Percentiles rank a stretch among this genome's conserved stretches.
These are phyloP conservation scores for Todiramphus saurophagus DNA, from an alignment of 2,113 vertebrate genomes.

Conservation along the genomic window DNA sequence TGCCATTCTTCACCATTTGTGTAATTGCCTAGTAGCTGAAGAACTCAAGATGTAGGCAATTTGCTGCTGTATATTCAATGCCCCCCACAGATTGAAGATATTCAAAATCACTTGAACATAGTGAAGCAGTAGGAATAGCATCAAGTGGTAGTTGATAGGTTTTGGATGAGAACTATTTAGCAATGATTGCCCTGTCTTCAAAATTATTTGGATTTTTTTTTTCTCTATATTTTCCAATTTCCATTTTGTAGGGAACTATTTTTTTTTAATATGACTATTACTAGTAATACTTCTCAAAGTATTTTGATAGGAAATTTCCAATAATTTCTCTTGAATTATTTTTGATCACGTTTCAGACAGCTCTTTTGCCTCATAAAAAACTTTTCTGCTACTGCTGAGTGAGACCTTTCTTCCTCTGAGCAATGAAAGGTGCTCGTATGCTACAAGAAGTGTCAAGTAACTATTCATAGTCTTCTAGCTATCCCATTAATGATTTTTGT, in stretches of 20 bases:
- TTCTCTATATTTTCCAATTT: not conserved
- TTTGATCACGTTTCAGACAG: not conserved
- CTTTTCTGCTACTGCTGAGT: not conserved
- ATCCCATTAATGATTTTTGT: not conserved
- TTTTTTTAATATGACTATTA: not conserved
- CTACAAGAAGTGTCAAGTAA: not conserved
- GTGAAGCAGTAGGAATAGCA: not conserved
- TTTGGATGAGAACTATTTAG: not conserved
- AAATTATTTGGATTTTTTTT: not conserved
- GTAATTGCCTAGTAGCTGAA: not conserved
- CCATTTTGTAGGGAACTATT: not conserved
- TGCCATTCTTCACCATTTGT: not conserved
- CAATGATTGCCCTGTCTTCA: not conserved
- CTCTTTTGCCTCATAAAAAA: not conserved
- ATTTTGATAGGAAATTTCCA: not conserved
- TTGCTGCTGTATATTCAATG: not conserved
- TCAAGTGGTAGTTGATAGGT: not conserved
- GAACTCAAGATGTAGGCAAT: not conserved
- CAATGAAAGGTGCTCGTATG: not conserved
- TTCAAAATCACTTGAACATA: not conserved
- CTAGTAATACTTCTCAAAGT: not conserved
- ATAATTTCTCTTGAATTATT: not conserved
- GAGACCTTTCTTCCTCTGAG: not conserved
- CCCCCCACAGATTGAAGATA: not conserved
- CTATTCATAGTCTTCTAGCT: not conserved